Evolutionary conservation across 1,140 invertebrate genomes (phyloP).

Genomic region (Thrips palmi): DNA sequence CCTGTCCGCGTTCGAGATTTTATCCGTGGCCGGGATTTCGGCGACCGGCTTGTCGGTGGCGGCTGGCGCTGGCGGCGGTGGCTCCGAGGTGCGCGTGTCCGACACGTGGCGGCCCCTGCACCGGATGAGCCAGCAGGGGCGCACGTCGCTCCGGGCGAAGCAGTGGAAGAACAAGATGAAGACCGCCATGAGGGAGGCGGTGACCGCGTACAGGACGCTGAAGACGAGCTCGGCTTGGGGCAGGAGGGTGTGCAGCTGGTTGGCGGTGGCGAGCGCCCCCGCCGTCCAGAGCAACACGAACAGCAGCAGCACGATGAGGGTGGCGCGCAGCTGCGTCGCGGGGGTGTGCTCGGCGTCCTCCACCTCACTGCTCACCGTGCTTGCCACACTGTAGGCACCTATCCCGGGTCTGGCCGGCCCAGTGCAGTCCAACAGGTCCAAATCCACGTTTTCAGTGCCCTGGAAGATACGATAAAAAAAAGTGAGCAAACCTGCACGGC

Average conservation of each 20-base stretch:
- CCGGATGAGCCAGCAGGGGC: slow-evolving; percentile 47
- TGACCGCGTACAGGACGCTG: slow-evolving; percentile 53
- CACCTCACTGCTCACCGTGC: slow-evolving; percentile 45
- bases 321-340: slow-evolving; percentile 58
- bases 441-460: slow-evolving; percentile 58
- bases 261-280: slow-evolving; percentile 45
- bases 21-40: too few species aligned
- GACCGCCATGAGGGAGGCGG: slow-evolving; percentile 48
- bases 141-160: slow-evolving; percentile 61
- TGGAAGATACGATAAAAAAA: too few species aligned
- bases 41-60: too few species aligned
- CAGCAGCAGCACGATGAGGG: slow-evolving; percentile 55
- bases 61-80: slow-evolving; percentile 28
- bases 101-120: slow-evolving; percentile 43
- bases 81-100: slow-evolving; percentile 35
- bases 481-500: too few species aligned
- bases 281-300: slow-evolving; percentile 57
- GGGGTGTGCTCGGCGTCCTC: slow-evolving; percentile 68
- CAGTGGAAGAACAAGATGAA: slow-evolving; percentile 77
- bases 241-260: slow-evolving; percentile 38
- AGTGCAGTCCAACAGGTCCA: slow-evolving; percentile 20
- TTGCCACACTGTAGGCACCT: slow-evolving; percentile 36
- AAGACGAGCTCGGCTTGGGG: slow-evolving; percentile 58
- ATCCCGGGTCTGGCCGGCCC: neutral
- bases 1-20: too few species aligned